These are phyloP conservation scores for Malurus leucopterus DNA, from an alignment of 2,797 vertebrate species.

Conservation along the genomic window DNA sequence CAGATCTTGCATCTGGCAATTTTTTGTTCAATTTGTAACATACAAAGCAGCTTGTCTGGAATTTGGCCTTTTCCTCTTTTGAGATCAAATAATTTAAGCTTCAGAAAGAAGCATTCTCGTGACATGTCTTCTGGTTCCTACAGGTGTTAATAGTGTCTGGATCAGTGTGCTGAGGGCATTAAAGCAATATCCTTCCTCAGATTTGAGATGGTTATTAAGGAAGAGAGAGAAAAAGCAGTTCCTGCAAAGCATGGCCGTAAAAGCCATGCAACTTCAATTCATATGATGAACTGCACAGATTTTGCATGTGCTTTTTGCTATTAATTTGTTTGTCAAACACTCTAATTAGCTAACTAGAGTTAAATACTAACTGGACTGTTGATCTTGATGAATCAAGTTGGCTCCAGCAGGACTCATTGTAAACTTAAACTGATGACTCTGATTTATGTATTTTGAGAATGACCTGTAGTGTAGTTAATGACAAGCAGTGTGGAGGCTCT, in stretches of 20 bases:
- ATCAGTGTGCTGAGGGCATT: slow-evolving; percentile 52
- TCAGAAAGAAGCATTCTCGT: slow-evolving; percentile 40
- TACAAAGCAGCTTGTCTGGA: slow-evolving; percentile 47
- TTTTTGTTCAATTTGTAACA: slow-evolving; percentile 49
- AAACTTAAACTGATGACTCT: not conserved
- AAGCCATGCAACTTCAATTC: not conserved
- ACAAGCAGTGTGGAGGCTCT: not conserved
- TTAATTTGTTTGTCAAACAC: not conserved
- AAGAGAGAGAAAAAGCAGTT: slow-evolving; percentile 21
- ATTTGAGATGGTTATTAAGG: slow-evolving; percentile 42
- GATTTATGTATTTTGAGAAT: slow-evolving; percentile 1
- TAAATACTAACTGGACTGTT: not conserved
- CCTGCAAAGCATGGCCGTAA: not conserved
- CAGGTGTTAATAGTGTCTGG: slow-evolving; percentile 59
- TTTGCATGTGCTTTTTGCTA: not conserved
- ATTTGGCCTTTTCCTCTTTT: slow-evolving; percentile 53
- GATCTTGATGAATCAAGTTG: not conserved
- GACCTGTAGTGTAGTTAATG: not conserved
- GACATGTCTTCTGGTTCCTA: slow-evolving; percentile 45
- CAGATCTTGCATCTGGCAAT: slow-evolving; percentile 36
- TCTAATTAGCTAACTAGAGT: not conserved
- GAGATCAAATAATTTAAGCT: slow-evolving; percentile 59
- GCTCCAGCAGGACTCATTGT: not conserved
- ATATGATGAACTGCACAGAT: not conserved
- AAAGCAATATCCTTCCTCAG: slow-evolving; percentile 49